Evolutionary conservation across 2,797 vertebrate species (phyloP).

Genomic region (Yasuhikotakia modesta): DNA sequence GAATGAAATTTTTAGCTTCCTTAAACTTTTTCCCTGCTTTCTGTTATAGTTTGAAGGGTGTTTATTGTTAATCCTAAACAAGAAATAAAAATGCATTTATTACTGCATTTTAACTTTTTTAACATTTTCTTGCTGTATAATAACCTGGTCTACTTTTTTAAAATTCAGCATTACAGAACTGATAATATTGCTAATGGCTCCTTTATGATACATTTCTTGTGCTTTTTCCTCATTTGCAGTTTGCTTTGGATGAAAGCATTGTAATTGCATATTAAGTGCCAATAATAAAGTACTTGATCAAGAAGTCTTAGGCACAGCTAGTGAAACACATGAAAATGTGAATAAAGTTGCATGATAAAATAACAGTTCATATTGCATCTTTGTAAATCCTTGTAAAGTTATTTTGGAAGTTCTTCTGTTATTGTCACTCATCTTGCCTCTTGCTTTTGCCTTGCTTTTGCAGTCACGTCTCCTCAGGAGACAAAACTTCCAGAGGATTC

Average conservation of each 20-base stretch:
- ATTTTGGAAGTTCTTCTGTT: slow-evolving; percentile 16
- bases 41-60: neutral
- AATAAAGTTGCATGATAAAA: neutral
- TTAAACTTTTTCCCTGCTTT: neutral
- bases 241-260: neutral
- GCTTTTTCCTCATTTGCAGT: neutral
- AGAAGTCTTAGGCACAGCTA: too few species aligned
- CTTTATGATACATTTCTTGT: too few species aligned
- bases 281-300: neutral
- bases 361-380: neutral
- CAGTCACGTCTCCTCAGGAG: slow-evolving; percentile 43
- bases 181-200: too few species aligned
- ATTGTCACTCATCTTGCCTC: slow-evolving; percentile 9
- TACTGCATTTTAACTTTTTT: too few species aligned
- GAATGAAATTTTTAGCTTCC: neutral
- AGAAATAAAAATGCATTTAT: too few species aligned
- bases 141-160: neutral
- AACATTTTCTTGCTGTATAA: neutral
- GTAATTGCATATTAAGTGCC: neutral
- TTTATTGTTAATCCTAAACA: neutral
- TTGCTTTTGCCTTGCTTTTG: slow-evolving; percentile 27
- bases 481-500: slow-evolving; percentile 54
- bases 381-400: neutral
- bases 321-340: neutral
- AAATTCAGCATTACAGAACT: neutral